phyloP scores from a whole-genome alignment of 2,888 invertebrate genomes.

The Gastrophysa polygoni region DNA sequence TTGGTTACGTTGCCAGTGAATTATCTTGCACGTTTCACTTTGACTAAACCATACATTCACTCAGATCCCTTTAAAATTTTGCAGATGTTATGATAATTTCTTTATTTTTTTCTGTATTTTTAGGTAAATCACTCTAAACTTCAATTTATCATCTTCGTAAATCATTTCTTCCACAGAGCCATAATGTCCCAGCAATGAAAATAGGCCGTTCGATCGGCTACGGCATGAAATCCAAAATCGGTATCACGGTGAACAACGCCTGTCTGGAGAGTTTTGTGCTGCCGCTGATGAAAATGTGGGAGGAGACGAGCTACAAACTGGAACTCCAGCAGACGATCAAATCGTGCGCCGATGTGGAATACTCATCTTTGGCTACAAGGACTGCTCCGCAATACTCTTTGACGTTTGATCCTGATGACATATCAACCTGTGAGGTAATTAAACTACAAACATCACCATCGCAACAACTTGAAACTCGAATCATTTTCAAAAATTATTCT shows the following conservation, averaged over 20 bases:
- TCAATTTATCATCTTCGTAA: too few species aligned
- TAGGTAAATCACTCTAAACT: too few species aligned
- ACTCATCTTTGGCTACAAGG: conserved; percentile 69
- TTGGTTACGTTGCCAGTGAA: too few species aligned
- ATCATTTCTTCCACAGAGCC: conserved; percentile 50
- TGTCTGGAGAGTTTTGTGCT: conserved; percentile 70
- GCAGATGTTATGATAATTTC: too few species aligned
- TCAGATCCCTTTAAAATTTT: too few species aligned
- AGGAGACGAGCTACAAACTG: conserved; percentile 90
- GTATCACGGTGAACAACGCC: conserved; percentile 65
- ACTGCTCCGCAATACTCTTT: conserved; percentile 73
- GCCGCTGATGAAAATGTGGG: conserved; percentile 85
- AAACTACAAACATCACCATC: too few species aligned
- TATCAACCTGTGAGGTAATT: conserved; percentile 50
- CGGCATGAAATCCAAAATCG: conserved; percentile 70
- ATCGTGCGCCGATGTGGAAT: conserved; percentile 81
- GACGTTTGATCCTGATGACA: conserved; percentile 71
- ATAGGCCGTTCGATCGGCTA: conserved; percentile 72
- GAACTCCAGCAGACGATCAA: conserved; percentile 85
- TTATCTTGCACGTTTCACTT: too few species aligned
- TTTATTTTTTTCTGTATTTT: too few species aligned
- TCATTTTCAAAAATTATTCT: too few species aligned
- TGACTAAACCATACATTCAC: too few species aligned
- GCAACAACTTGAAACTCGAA: too few species aligned
- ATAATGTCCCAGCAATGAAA: conserved; percentile 67